Base-by-base conservation (phyloP, 2,797 vertebrate species). In the Ciconia nigra region DNA sequence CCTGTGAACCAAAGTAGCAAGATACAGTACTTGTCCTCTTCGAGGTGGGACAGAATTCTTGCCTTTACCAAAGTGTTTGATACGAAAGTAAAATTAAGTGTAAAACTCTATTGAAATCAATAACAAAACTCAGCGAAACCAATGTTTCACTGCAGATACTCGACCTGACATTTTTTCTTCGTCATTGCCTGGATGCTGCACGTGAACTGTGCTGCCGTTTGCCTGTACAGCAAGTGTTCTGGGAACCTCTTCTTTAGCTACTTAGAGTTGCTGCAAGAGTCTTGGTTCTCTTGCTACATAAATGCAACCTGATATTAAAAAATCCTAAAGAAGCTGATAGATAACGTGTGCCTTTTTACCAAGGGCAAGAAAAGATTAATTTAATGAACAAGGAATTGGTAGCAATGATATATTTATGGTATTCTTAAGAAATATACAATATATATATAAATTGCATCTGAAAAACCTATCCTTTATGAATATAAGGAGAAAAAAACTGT, bases 401-500 rank as follows among this genome's bases (percentile, higher is more conserved):
- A 92, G 63, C 57, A 81, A 82, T 72, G 2, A 5, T 65, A 46
- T 41, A 51, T 26, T 95, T 83, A 35, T 58, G 13, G 15, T 47
- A 11, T 63, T 94, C 58, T 83, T 84, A 14, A 77, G 92, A 90
- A 87, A 83, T 13, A 61, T 5, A 31, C 8, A 51, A 26, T 84
- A 55, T n/a, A 13, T 59, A 14, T 44, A 79, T 81, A 91, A 82
- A 67, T 11, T 61, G 19, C 46, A 78, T 81, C 52, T 91, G 67
- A 94, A 95, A 95, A 57, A 24, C n/a, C 26, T 62, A 74, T 91
- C 67, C 33, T 96, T 96, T 83, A 73, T 58, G 61, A 65, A 33
- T 89, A 74, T 9, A 69, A 69, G 51, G 54, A 51, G 26, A 83
- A 95, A 86, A 86, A 73, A 69, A 11, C 7, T 71, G 7, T 47